A percentile compares a stretch with the other conserved stretches of the same genome.
These are phyloP conservation scores for Hemicentrotus pulcherrimus DNA, from an alignment of 35 echinoderm and acorn worm genomes.

Conservation along the genomic window DNA sequence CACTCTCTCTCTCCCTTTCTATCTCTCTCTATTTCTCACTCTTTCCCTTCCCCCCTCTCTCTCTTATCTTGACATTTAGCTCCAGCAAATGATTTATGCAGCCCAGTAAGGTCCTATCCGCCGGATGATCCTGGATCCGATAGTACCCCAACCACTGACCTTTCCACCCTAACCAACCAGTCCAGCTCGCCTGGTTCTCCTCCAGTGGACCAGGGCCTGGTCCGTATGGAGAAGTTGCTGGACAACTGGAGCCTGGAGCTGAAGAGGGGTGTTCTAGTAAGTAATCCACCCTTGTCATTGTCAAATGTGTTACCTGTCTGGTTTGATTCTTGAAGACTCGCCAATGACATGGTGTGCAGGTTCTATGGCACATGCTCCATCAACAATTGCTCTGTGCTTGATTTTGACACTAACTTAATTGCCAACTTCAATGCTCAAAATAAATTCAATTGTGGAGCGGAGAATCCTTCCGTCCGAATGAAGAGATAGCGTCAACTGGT, in stretches of 20 bases:
- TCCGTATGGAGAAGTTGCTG: constrained; percentile 83
- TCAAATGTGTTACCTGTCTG: too few species aligned
- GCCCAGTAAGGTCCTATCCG: neutral
- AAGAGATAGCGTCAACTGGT: too few species aligned
- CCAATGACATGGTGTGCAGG: too few species aligned
- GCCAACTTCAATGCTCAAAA: too few species aligned
- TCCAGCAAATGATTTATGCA: neutral
- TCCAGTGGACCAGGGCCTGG: constrained; percentile 80
- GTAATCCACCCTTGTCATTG: neutral
- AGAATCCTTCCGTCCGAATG: too few species aligned
- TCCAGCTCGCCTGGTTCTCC: constrained; percentile 62
- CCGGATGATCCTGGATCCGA: neutral
- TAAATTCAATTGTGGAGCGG: too few species aligned
- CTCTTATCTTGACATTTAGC: neutral
- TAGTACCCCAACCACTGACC: constrained; percentile 56
- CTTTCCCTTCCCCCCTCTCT: neutral
- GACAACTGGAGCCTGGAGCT: constrained; percentile 95
- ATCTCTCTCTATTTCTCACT: neutral
- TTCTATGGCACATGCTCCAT: too few species aligned
- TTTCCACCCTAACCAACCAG: constrained; percentile 37
- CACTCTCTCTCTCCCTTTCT: neutral
- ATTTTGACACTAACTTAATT: too few species aligned
- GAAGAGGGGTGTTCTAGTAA: constrained; percentile 91
- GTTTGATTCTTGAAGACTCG: too few species aligned
- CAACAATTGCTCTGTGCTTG: too few species aligned